A percentile compares a stretch with the other conserved stretches of the same genome.
phyloP scores from a whole-genome alignment of 2,888 invertebrate genomes.

The Synergus umbraculus region DNA sequence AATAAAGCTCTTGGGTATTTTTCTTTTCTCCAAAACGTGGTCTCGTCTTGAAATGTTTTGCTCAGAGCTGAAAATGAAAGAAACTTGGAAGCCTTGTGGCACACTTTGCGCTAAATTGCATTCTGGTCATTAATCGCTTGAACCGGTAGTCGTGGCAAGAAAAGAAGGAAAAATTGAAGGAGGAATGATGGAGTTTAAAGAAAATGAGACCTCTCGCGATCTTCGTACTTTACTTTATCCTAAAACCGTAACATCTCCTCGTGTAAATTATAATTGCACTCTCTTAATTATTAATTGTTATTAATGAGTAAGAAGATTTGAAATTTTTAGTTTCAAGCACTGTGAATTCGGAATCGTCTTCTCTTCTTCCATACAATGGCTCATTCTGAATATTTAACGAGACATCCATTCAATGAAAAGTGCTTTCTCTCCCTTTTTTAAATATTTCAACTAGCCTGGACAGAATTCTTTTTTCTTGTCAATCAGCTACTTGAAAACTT shows the following conservation, averaged over 20 bases:
- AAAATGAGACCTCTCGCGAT: background rate
- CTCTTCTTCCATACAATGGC: background rate
- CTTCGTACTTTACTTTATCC: constrained; percentile 1
- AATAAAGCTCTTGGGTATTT: constrained; percentile 26
- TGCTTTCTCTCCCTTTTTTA: background rate
- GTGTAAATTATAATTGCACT: background rate
- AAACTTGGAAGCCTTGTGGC: constrained; percentile 7
- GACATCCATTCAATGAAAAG: background rate
- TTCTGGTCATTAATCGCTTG: constrained; percentile 26
- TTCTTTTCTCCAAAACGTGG: constrained; percentile 31
- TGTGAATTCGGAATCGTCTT: background rate
- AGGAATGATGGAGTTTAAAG: background rate
- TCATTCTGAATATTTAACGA: background rate
- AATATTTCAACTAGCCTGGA: constrained; percentile 2
- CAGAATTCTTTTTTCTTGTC: constrained; percentile 5
- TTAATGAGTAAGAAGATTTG: background rate
- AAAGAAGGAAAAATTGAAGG: background rate
- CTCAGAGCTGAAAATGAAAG: background rate
- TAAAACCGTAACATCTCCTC: background rate
- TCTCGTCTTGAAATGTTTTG: constrained; percentile 9
- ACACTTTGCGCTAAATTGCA: constrained; percentile 32
- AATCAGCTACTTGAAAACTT: constrained; percentile 34
- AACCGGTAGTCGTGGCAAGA: background rate
- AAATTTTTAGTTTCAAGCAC: background rate
- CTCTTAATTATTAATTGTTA: background rate